A percentile compares a stretch with the other conserved stretches of the same genome.
Conservation (phyloP, 1,140 invertebrate species). For the Ceratosolen fusciceps region DNA sequence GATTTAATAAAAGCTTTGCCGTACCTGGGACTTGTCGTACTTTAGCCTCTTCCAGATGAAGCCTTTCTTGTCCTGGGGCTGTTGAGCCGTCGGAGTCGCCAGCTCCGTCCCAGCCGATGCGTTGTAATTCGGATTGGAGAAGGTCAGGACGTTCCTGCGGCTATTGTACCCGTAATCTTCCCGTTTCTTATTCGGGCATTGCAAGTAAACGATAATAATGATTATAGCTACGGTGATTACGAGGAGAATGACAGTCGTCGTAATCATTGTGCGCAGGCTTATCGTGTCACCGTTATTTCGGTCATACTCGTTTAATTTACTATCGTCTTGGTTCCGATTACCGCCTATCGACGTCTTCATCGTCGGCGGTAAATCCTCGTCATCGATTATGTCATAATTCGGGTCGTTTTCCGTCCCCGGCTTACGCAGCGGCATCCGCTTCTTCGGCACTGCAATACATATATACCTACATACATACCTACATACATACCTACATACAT, state of each 20-base stretch:
- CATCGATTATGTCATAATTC: slow-evolving; percentile 63
- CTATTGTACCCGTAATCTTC: slow-evolving; percentile 75
- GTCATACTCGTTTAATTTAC: slow-evolving; percentile 60
- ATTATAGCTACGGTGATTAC: slow-evolving; percentile 66
- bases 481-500: no score
- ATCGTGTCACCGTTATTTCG: slow-evolving; percentile 57
- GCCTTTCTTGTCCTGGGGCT: slow-evolving; percentile 73
- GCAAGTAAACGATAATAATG: slow-evolving; percentile 67
- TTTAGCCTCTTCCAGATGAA: slow-evolving; percentile 81
- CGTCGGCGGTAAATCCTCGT: slow-evolving; percentile 57
- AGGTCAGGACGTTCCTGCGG: slow-evolving; percentile 79
- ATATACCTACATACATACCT: no score
- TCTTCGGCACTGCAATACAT: slow-evolving; percentile 59
- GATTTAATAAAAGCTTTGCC: slow-evolving; percentile 38
- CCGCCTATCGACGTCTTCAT: slow-evolving; percentile 48
- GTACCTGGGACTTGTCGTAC: slow-evolving; percentile 80
- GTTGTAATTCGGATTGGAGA: slow-evolving; percentile 86
- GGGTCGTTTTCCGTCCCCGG: slow-evolving; percentile 65
- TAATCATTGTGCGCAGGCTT: slow-evolving; percentile 60
- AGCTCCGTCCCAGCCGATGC: slow-evolving; percentile 71
- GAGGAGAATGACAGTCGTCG: slow-evolving; percentile 64
- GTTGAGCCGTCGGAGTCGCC: slow-evolving; percentile 55
- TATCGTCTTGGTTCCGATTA: slow-evolving; percentile 50
- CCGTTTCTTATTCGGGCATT: slow-evolving; percentile 73
- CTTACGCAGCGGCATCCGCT: slow-evolving; percentile 63